These are phyloP conservation scores for Volucella zonaria DNA, from an alignment of 2,888 invertebrate species.

Conservation along the genomic window DNA sequence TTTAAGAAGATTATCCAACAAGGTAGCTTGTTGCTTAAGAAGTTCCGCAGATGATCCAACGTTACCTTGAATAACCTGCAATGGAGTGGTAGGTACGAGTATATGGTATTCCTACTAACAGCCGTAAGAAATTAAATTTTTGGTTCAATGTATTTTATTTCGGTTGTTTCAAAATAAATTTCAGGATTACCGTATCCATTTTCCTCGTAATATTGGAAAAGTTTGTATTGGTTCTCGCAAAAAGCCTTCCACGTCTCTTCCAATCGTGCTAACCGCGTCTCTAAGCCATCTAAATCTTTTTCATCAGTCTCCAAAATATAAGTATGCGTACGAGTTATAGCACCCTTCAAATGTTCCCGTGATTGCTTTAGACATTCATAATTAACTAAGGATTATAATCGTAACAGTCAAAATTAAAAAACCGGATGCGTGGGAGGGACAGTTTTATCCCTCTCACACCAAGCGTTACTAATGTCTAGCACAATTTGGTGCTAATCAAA, in stretches of 20 bases:
- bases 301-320: too few species aligned
- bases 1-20: not conserved
- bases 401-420: too few species aligned
- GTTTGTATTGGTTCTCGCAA: not conserved
- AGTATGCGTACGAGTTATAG: too few species aligned
- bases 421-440: too few species aligned
- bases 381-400: too few species aligned
- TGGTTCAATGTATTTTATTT: constrained; percentile 32
- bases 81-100: not conserved
- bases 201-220: constrained; percentile 5
- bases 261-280: constrained; percentile 10
- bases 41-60: constrained; percentile 7
- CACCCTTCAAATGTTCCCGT: too few species aligned
- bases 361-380: too few species aligned
- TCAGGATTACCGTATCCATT: not conserved
- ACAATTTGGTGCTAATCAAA: too few species aligned
- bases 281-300: not conserved
- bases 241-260: constrained; percentile 1
- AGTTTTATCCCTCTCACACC: too few species aligned
- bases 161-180: not conserved
- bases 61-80: not conserved
- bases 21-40: constrained; percentile 13
- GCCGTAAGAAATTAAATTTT: constrained; percentile 32
- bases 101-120: constrained; percentile 3
- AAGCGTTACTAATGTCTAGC: too few species aligned